These are phyloP conservation scores for Ochropleura plecta DNA, from an alignment of 2,888 invertebrate species.

Conservation along the genomic window DNA sequence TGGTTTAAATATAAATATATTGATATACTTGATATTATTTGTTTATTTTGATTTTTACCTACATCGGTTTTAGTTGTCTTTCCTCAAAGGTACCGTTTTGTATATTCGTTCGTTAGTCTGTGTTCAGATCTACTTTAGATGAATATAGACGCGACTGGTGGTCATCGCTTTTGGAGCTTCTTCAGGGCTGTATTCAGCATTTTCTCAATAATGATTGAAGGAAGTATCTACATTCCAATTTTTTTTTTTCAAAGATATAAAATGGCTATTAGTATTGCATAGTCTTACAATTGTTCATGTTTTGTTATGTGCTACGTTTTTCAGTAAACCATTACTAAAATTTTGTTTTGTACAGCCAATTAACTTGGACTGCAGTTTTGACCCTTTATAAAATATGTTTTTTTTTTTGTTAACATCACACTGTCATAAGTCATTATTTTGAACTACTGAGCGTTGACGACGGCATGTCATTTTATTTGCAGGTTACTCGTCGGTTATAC, in stretches of 20 bases:
- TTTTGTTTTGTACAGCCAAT: constrained; percentile 43
- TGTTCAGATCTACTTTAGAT: constrained; percentile 8
- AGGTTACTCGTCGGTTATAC: constrained; percentile 85
- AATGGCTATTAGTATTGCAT: constrained; percentile 62
- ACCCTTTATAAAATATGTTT: constrained; percentile 18
- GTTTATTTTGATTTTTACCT: constrained; percentile 54
- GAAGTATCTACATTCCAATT: constrained; percentile 74
- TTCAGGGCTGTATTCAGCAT: constrained; percentile 58
- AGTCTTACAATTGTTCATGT: constrained; percentile 51
- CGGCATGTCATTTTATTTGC: constrained; percentile 64
- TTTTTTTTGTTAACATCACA: constrained; percentile 5
- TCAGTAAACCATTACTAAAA: constrained; percentile 35
- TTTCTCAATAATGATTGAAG: constrained; percentile 61
- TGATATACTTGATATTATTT: constrained; percentile 36
- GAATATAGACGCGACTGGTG: constrained; percentile 23
- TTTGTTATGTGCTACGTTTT: constrained; percentile 41
- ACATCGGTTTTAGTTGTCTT: constrained; percentile 3
- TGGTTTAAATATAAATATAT: constrained; percentile 51
- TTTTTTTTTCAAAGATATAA: constrained; percentile 50
- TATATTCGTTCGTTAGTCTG: constrained; percentile 18
- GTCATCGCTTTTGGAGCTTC: constrained; percentile 51
- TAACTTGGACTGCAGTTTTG: constrained; percentile 43
- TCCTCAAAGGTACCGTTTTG: not conserved
- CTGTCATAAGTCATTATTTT: not conserved
- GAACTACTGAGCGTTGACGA: constrained; percentile 13